Evolutionary conservation across 2,797 vertebrate species (phyloP).

Genomic region (Pseudocheirus occidentalis): DNA sequence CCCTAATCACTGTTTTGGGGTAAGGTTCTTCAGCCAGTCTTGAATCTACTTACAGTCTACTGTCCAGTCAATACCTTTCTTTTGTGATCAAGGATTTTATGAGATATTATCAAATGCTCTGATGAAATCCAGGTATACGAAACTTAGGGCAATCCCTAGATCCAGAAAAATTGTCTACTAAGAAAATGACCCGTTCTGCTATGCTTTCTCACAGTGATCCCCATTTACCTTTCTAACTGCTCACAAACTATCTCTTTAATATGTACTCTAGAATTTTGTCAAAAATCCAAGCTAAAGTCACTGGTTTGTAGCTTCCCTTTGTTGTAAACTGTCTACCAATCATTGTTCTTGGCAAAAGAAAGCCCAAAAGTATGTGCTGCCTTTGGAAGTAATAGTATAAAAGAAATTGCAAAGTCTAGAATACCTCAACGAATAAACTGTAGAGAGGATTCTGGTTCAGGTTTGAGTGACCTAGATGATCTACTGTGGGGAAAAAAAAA

Average conservation of each 20-base stretch:
- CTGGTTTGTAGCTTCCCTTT: neutral
- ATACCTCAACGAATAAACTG: neutral
- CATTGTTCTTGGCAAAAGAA: neutral
- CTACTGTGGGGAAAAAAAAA: neutral
- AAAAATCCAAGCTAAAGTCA: neutral
- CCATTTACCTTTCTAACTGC: neutral
- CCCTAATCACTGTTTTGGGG: neutral
- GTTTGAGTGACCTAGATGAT: neutral
- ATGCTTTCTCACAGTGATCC: neutral
- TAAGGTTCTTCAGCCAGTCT: neutral
- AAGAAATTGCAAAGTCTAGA: neutral
- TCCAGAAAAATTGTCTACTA: neutral
- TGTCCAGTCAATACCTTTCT: neutral
- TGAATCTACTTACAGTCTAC: neutral
- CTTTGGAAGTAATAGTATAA: neutral
- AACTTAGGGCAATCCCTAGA: neutral
- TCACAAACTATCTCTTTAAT: neutral
- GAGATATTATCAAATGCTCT: neutral
- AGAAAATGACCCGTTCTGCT: neutral
- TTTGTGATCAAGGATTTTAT: neutral
- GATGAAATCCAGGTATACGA: neutral
- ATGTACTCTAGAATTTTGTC: neutral
- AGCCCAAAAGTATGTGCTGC: neutral
- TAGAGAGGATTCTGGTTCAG: neutral
- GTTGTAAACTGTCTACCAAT: neutral